Base-by-base conservation (phyloP, 2,888 invertebrate species). In the Macropis europaea region DNA sequence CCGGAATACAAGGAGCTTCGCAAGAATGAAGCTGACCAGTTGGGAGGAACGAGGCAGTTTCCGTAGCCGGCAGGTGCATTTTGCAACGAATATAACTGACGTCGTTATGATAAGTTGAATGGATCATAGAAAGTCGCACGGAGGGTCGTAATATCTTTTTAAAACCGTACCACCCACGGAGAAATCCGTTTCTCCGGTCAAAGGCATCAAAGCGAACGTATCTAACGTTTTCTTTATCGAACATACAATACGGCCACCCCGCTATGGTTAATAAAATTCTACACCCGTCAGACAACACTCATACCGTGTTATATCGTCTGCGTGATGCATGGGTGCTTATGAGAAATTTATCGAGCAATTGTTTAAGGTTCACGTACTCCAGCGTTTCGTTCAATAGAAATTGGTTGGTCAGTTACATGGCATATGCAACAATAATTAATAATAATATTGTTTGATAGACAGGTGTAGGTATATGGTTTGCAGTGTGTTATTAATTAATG, bases 21-120 rank as follows among this genome's bases (percentile, higher is more conserved):
- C 9, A 28, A 17, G 0, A 40, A 2, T 5, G 15, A 11, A 28
- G 24, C 4, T 5, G 3, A 28, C 0, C 11, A 9, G 11, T 30
- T 2, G 5, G 15, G 13, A n/a, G 26, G 30, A 13, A 13, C 11
- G 6, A 15, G n/a, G 30, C 5, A 22, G n/a, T 15, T 7, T 15
- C 42, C 9, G n/a, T 19, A 24, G 26, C 19, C 38, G 7, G 2
- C 26, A 36, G 28, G 45, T 62, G 28, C n/a, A 42, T 34, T 22
- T 34, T 3, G 26, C 48, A 54, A 26, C 34, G 38, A 30, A 19
- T 3, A 19, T 45, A 59, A 53, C 66, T 15, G 50, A 40, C 45
- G 64, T 47, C 52, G 57, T 64, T 64, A 53, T 40, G 52, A 63
- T 68, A 69, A 66, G 60, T 54, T 54, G 67, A 42, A 67, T 60